Evolutionary conservation across 2,888 invertebrate genomes (phyloP).

Genomic region (Unio pictorum): DNA sequence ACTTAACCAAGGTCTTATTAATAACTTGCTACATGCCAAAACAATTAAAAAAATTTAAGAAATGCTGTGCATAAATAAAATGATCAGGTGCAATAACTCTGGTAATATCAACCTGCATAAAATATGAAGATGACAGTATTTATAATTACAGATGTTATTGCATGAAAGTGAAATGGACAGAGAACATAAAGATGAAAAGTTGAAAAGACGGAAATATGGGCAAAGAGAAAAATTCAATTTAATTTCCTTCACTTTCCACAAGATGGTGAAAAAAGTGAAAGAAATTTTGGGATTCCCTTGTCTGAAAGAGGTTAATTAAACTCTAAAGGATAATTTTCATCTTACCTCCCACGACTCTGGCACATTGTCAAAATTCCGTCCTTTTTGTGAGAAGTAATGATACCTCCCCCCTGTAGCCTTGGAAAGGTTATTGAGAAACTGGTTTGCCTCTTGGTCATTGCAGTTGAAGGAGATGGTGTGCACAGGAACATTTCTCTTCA

Average conservation of each 20-base stretch:
- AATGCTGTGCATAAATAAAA: too few relatives aligned
- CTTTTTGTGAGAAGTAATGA: conserved; percentile 69
- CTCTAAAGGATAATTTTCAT: not conserved
- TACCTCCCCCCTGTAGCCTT: conserved; percentile 68
- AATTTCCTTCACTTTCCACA: not conserved
- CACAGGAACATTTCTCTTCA: conserved; percentile 67
- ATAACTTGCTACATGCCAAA: too few relatives aligned
- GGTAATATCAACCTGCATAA: too few relatives aligned
- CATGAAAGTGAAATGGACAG: too few relatives aligned
- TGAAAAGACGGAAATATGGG: too few relatives aligned
- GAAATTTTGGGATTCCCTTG: not conserved
- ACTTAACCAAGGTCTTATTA: too few relatives aligned
- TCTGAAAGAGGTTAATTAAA: not conserved
- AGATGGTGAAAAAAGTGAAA: not conserved
- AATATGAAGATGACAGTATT: too few relatives aligned
- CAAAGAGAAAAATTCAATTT: too few relatives aligned
- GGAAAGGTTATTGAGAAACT: conserved; percentile 68
- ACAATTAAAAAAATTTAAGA: too few relatives aligned
- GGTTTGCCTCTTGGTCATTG: conserved; percentile 69
- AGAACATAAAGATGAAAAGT: too few relatives aligned
- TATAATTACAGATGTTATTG: too few relatives aligned
- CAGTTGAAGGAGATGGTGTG: conserved; percentile 72
- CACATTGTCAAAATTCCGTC: conserved; percentile 57
- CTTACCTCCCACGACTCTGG: conserved; percentile 69
- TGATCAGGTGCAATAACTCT: too few relatives aligned